Conservation (phyloP, 2,113 vertebrate species). For the Cranoglanis bouderius region DNA sequence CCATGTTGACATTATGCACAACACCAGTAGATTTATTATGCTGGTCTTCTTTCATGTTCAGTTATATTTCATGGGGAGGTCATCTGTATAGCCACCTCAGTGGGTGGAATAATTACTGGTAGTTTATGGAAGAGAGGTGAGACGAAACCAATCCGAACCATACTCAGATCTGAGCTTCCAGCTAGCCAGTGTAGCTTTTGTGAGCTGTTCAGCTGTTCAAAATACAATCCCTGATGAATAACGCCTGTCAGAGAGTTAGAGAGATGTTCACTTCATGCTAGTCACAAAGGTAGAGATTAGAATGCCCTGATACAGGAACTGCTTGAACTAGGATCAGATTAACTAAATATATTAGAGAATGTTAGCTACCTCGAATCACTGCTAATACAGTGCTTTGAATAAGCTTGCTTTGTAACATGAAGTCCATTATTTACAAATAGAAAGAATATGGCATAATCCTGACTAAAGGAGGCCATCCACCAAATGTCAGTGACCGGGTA, state of each 20-base stretch:
- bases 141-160: neutral
- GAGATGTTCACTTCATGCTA: neutral
- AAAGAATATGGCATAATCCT: neutral
- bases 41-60: neutral
- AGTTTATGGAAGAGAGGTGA: neutral
- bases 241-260: neutral
- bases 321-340: neutral
- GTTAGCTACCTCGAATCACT: neutral
- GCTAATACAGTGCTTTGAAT: neutral
- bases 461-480: neutral
- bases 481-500: neutral
- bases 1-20: neutral
- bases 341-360: neutral
- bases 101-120: conserved; percentile 19
- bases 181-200: neutral
- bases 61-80: neutral
- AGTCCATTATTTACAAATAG: neutral
- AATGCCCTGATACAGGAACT: neutral
- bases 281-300: neutral
- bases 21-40: neutral
- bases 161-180: no score
- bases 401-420: neutral
- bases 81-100: neutral
- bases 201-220: neutral
- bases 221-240: neutral